Base-by-base conservation (phyloP, 2,888 invertebrate species). In the Cryptocheilus praepositus region DNA sequence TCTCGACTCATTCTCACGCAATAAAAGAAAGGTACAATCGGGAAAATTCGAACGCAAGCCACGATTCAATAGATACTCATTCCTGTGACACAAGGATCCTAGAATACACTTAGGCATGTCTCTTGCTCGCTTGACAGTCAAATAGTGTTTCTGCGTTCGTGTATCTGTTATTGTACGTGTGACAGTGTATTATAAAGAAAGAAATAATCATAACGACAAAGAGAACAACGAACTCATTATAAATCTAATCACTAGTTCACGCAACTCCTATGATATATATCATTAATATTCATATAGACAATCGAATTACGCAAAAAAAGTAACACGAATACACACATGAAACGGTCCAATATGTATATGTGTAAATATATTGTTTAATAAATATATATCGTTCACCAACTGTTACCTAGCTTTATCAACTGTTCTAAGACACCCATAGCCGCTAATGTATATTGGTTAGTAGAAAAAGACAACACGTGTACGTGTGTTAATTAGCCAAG, bases 351-450 rank as follows among this genome's bases (percentile, higher is more conserved):
- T 71, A 70, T 55, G 54, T 61, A 64, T 67, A 51, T 49, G 54
- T 60, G 57, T 57, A 36, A 56, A 19, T 16, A 43, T 28, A 21
- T 56, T 56, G 43, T 43, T n/a, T 19, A 43, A 19, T 15, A 56
- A 56, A 54, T 54, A 54, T 16, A 71, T 78, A 77, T 67, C 67
- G 68, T 74, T 74, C 69, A 77, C 63, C 71, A 79, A 77, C 71
- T 75, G 61, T 56, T 36, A 36, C 71, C 74, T 77, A 77, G 74
- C 70, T 71, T 76, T 67, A 73, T 74, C 74, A 81, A 83, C 70
- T 81, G 71, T 67, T 81, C 85, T 85, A 85, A 83, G 67, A 85
- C 83, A 85, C 81, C 81, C 81, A 85, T 76, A 83, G 82, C 75
- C 72, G 80, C 82, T 85, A 85, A 79, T 36, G 36, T 36, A 49